Conservation (phyloP, 1,140 invertebrate species). For the Dendroctonus valens region DNA sequence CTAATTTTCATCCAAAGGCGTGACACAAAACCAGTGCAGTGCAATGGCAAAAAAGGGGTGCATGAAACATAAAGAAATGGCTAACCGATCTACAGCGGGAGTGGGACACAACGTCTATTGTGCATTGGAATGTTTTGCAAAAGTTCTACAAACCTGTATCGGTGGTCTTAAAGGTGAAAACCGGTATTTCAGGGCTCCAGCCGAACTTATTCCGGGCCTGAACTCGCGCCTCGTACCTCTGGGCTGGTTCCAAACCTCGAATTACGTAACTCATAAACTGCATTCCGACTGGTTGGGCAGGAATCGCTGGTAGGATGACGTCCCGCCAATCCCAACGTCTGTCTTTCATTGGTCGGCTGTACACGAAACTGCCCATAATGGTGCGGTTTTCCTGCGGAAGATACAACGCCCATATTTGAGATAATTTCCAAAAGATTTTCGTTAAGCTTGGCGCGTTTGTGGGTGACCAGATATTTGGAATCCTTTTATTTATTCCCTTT, state of each 20-base stretch:
- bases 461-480: neutral
- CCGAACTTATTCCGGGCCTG: slow-evolving; percentile 64
- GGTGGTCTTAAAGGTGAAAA: slow-evolving; percentile 56
- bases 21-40: slow-evolving; percentile 21
- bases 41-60: slow-evolving; percentile 10
- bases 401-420: neutral
- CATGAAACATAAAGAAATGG: slow-evolving; percentile 24
- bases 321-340: slow-evolving; percentile 59
- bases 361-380: slow-evolving; percentile 34
- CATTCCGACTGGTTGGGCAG: slow-evolving; percentile 46
- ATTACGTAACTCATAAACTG: slow-evolving; percentile 63
- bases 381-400: slow-evolving; percentile 43
- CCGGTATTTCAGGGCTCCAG: slow-evolving; percentile 60
- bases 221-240: slow-evolving; percentile 63
- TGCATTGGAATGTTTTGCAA: neutral
- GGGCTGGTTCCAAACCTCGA: slow-evolving; percentile 57
- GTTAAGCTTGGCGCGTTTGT: neutral
- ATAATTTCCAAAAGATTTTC: no score
- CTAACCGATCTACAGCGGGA: neutral
- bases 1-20: slow-evolving; percentile 6
- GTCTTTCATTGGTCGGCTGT: slow-evolving; percentile 45
- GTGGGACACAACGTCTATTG: neutral
- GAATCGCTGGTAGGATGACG: slow-evolving; percentile 58
- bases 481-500: no score
- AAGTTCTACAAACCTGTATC: slow-evolving; percentile 43